A percentile compares a stretch with the other conserved stretches of the same genome.
phyloP scores from a whole-genome alignment of 2,113 vertebrate genomes.

The Cathartes aura region DNA sequence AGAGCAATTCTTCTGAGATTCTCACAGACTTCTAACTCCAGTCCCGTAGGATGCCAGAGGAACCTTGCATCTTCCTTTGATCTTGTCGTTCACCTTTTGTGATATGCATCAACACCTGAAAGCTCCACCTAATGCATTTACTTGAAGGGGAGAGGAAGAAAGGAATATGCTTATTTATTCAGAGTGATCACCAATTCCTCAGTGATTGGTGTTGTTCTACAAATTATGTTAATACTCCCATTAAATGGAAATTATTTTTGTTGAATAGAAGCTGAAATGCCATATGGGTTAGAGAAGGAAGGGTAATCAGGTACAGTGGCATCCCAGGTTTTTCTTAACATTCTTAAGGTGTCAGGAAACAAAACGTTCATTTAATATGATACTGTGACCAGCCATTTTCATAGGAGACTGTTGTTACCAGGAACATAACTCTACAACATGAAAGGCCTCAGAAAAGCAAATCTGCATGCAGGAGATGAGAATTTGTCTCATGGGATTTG shows the following conservation, averaged over 20 bases:
- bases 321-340: background rate
- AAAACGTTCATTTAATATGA: background rate
- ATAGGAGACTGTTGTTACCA: background rate
- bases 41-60: background rate
- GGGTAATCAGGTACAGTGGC: background rate
- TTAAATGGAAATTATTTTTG: background rate
- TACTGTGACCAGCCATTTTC: background rate
- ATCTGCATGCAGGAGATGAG: background rate
- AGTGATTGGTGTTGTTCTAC: background rate
- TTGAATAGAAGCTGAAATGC: background rate
- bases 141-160: background rate
- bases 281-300: background rate
- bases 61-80: background rate
- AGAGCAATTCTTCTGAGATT: background rate
- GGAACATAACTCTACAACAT: background rate
- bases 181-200: background rate
- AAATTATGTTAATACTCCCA: background rate
- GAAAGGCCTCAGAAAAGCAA: background rate
- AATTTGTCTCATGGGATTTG: background rate
- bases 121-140: background rate
- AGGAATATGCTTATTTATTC: background rate
- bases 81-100: background rate
- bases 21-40: background rate
- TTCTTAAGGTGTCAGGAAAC: background rate
- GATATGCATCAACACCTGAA: background rate